Conservation (phyloP, 2,888 invertebrate genomes). For the Apamea crenata region DNA sequence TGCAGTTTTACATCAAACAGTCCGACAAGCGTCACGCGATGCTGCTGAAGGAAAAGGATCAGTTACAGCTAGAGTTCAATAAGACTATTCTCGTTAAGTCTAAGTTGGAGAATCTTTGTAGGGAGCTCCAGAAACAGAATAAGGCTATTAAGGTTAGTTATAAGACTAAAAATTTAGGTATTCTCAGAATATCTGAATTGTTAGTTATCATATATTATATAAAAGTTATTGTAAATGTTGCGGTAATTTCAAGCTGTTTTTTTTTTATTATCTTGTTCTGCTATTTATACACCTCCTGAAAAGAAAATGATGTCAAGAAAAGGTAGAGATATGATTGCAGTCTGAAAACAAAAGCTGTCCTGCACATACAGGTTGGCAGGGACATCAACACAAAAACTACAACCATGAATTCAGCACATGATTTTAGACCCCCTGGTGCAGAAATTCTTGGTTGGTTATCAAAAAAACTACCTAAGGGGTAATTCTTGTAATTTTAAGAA, state of each 20-base stretch:
- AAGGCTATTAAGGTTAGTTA: constrained; percentile 94
- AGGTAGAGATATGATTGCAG: no score
- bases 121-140: constrained; percentile 98
- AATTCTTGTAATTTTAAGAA: no score
- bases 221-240: no score
- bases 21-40: constrained; percentile 91
- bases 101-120: constrained; percentile 96
- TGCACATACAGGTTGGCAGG: neutral
- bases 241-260: no score
- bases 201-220: no score
- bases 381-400: no score
- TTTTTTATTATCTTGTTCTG: neutral
- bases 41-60: constrained; percentile 94
- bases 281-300: neutral
- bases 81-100: constrained; percentile 95
- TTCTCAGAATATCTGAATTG: no score
- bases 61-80: constrained; percentile 95
- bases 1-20: constrained; percentile 90
- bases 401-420: no score
- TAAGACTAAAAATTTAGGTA: neutral
- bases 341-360: neutral
- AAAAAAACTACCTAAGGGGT: no score
- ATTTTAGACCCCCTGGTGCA: no score
- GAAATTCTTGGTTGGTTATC: no score
- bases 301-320: neutral